Conservation (phyloP, 2,113 vertebrate genomes). For the Aphyosemion australe region DNA sequence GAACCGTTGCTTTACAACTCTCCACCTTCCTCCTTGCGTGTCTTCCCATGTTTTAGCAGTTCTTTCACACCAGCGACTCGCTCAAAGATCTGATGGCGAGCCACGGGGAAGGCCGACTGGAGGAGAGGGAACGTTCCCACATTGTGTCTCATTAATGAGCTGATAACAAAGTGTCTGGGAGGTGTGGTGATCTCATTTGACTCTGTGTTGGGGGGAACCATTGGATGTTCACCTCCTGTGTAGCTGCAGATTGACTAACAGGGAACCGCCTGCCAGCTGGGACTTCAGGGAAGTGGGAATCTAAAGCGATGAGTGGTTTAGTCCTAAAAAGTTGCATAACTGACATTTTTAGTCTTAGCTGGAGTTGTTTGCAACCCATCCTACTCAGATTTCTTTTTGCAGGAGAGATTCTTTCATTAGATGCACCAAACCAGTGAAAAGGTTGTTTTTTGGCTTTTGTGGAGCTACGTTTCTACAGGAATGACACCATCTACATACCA, state of each 20-base stretch:
- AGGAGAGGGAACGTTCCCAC: conserved; percentile 35
- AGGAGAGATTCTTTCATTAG: no score
- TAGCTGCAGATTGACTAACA: conserved; percentile 20
- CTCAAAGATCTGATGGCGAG: conserved; percentile 42
- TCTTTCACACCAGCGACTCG: conserved; percentile 26
- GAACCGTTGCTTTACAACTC: conserved; percentile 16
- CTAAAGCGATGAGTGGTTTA: background rate
- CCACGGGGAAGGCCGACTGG: conserved; percentile 26
- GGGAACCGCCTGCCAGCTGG: conserved; percentile 9
- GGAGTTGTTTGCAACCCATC: background rate
- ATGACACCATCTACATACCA: no score
- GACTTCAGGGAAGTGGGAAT: conserved; percentile 4
- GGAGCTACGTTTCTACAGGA: no score
- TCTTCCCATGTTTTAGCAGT: conserved; percentile 7
- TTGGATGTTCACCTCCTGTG: conserved; percentile 18
- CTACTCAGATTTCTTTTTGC: no score
- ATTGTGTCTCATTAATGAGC: conserved; percentile 46
- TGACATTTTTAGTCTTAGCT: background rate
- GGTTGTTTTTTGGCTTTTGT: no score
- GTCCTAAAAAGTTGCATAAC: background rate
- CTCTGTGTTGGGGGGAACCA: conserved; percentile 12
- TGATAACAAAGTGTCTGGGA: conserved; percentile 41
- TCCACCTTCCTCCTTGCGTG: conserved; percentile 14
- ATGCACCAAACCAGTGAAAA: no score
- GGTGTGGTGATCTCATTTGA: conserved; percentile 48